Base-by-base conservation (phyloP, 2,113 vertebrate genomes). In the Neogale vison region DNA sequence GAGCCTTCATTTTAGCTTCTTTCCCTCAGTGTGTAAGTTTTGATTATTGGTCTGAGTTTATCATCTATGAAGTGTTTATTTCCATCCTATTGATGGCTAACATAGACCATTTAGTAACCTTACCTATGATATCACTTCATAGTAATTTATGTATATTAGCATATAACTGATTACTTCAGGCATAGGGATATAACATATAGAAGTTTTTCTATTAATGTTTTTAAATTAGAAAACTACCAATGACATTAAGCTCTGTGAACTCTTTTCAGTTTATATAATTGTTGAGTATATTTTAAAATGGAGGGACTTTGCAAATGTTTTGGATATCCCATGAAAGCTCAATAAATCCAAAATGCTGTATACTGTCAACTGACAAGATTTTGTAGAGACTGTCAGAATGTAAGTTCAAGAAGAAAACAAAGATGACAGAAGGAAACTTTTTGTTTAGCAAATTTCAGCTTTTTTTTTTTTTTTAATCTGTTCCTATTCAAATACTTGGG, bases 191-290 rank as follows among this genome's bases (percentile, higher is more conserved):
- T 55, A 1, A 1, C 57, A 34, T 59, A 45, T 79, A 42, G 76
- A 81, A 10, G 11, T 76, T 76, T 76, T 93, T 88, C 36, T 67
- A 1, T 57, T 93, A 61, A 74, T 69, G 2, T 12, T 76, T 96
- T 76, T 90, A 90, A 93, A 76, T 90, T 31, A 93, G 57, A 83
- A 72, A 85, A 74, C 4, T 42, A 2, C 11, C 47, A 84, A 45
- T 86, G 72, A 90, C 96, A 59, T 95, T 88, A 96, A 88, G 13
- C 18, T 97, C 13, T 15, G 2, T 42, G 17, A 74, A n/a, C 7
- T 82, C 21, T 87, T 74, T 88, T 82, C 13, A 52, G 12, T 50
- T 87, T 34, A 84, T 76, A 7, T 63, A 69, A 88, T 39, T 97
- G 90, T 81, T 96, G 36, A 92, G 13, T 50, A 11, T 36, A 65